A percentile compares a stretch with the other conserved stretches of the same genome.
Conservation (phyloP, 2,113 vertebrate species). For the Notothenia rossii region DNA sequence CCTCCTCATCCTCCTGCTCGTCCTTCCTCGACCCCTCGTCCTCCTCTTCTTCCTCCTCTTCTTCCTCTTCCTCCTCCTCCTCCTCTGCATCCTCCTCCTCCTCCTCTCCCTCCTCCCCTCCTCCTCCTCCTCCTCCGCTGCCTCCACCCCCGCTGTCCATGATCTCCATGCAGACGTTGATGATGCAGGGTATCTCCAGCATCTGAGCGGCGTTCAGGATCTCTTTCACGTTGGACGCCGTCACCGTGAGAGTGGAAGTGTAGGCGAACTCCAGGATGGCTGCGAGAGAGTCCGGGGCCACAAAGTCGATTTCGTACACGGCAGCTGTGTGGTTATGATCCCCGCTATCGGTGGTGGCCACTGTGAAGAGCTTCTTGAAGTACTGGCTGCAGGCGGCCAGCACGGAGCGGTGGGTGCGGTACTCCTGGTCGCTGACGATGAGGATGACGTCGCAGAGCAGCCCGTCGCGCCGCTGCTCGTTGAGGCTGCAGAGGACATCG, state of each 20-base stretch:
- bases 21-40: conserved; percentile 84
- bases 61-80: conserved; percentile 86
- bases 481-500: conserved; percentile 94
- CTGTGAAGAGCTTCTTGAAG: conserved; percentile 98
- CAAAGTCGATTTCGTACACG: conserved; percentile 97
- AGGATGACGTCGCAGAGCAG: conserved; percentile 97
- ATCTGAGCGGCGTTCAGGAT: conserved; percentile 94
- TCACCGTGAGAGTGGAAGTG: conserved; percentile 97
- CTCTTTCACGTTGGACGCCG: conserved; percentile 93
- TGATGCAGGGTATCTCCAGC: conserved; percentile 97
- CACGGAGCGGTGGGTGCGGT: conserved; percentile 94
- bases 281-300: conserved; percentile 94
- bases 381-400: conserved; percentile 98
- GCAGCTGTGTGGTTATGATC: conserved; percentile 67
- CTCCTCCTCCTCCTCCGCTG: conserved; percentile 80
- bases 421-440: conserved; percentile 95
- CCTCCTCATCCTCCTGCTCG: conserved; percentile 88
- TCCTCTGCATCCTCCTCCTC: conserved; percentile 88
- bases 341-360: conserved; percentile 84
- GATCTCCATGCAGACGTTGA: conserved; percentile 97
- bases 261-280: conserved; percentile 99
- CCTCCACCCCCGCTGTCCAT: conserved; percentile 89
- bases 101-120: conserved; percentile 78
- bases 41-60: conserved; percentile 81
- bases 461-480: conserved; percentile 93